Evolutionary conservation across 2,888 invertebrate species (phyloP).

Genomic region (Spisula solida): DNA sequence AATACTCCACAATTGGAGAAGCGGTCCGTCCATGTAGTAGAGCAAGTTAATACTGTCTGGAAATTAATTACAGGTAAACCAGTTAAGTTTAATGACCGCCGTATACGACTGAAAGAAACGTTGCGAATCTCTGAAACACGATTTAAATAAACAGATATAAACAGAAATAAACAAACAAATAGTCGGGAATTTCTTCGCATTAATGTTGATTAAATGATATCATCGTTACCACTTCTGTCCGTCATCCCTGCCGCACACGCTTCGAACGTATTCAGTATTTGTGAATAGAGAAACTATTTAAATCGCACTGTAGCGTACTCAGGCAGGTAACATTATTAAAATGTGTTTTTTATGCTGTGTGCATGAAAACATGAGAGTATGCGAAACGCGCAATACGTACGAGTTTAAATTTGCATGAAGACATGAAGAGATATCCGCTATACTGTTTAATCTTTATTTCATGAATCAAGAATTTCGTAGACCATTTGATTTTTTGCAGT

Average conservation of each 20-base stretch:
- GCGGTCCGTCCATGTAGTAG: no score
- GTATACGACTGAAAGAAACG: no score
- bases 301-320: conserved; percentile 4
- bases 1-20: no score
- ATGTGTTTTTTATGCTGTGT: neutral
- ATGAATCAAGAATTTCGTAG: no score
- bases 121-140: no score
- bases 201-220: neutral
- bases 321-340: neutral
- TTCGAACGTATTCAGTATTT: neutral
- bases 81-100: no score
- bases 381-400: neutral
- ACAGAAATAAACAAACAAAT: no score
- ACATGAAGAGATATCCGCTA: neutral
- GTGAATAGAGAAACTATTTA: neutral
- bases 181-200: no score
- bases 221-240: neutral
- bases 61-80: no score
- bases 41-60: no score
- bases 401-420: neutral
- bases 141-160: no score
- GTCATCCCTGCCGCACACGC: neutral
- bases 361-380: neutral
- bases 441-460: neutral
- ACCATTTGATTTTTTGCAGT: no score